Evolutionary conservation across 2,113 vertebrate species (phyloP).

Genomic region (Climacteris rufus): DNA sequence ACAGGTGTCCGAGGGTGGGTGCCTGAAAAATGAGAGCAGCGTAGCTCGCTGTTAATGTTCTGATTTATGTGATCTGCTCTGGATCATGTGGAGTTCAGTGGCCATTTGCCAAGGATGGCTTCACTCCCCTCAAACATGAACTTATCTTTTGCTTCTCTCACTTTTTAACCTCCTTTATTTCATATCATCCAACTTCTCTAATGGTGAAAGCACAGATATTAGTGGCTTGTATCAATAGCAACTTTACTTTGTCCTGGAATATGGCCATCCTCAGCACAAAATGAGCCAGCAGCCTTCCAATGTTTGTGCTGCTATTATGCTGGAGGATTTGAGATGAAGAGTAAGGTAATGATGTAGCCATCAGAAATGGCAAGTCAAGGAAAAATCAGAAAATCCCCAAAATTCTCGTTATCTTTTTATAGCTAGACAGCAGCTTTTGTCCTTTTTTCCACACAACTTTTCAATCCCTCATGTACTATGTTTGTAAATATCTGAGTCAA

Average conservation of each 20-base stretch:
- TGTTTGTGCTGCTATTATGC: rapidly evolving
- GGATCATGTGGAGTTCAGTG: not conserved
- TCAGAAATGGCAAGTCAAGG: not conserved
- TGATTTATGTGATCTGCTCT: not conserved
- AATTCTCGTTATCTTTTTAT: not conserved
- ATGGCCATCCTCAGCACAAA: not conserved
- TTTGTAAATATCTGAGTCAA: not conserved
- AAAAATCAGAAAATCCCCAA: not conserved
- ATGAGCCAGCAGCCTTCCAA: not conserved
- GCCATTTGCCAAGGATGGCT: not conserved
- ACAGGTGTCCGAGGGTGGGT: not conserved
- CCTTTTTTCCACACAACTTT: not conserved
- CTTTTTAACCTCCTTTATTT: not conserved
- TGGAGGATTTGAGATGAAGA: not conserved
- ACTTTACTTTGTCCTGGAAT: not conserved
- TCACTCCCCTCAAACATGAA: not conserved
- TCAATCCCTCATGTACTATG: not conserved
- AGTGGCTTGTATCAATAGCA: not conserved
- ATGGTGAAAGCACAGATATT: not conserved
- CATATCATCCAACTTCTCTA: not conserved
- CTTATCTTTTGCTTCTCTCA: not conserved
- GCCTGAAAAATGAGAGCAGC: not conserved
- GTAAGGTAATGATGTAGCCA: not conserved
- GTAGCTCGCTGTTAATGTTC: not conserved
- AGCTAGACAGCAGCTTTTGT: not conserved